Evolutionary conservation across 2,113 vertebrate species (phyloP), one percentile per base, ranked within the genome.

Genomic region (Suncus etruscus): DNA sequence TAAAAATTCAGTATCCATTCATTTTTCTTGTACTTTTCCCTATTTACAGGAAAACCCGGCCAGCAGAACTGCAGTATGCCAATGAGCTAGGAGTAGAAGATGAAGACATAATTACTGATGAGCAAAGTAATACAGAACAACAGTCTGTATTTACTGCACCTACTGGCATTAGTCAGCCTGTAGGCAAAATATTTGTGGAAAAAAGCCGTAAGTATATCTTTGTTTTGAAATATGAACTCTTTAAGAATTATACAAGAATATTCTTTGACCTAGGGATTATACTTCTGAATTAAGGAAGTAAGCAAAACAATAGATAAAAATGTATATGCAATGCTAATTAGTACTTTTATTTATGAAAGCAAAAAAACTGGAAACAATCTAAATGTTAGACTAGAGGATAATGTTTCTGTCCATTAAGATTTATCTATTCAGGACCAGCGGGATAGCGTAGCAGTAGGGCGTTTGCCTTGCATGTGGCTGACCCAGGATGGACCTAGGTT

Each of bases 101-200:
- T 47, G 99, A 99, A 81, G 99, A 99, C 89, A 98, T 99, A 48
- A 97, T 99, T 94, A 98, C 98, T 0, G 98, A 99, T 63, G 96
- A 97, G 24, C 97, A 97, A 4, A 97, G 95, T 0, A 94, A 97
- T 88, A 96, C 97, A 12, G 98, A 98, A 16, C 99, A 98, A 39
- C 98, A 98, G 72, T 97, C 98, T 70, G 92, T 99, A 68, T 99
- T 99, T 95, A 97, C 98, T 0, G 98, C 98, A 32, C 98, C 99
- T 4, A 97, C 97, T 54, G 98, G 98, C 24, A 95, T 97, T 87
- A 99, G 99, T 97, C 99, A 99, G 95, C 98, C 99, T 7, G 98
- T 99, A 25, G 98, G 98, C 92, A 99, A 99, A 96, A 97, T 99
- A 25, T 99, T 99, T 73, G 98, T 99, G 14, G 99, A 99, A 97